phyloP scores from a whole-genome alignment of 2,888 invertebrate species.

The Oxycera nigricornis region DNA sequence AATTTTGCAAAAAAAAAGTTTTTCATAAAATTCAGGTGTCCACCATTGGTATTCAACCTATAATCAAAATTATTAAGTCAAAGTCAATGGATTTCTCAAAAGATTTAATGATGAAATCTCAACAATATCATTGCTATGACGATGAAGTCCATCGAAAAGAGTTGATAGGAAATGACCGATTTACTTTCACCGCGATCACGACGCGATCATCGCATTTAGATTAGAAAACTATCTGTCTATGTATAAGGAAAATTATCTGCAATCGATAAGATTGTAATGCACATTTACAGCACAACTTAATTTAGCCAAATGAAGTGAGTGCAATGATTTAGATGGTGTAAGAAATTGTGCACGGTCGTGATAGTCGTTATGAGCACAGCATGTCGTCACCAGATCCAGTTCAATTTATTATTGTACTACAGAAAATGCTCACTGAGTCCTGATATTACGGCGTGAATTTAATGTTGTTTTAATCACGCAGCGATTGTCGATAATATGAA shows the following conservation, averaged over 20 bases:
- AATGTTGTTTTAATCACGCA: too few species aligned
- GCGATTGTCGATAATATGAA: too few species aligned
- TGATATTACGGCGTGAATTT: too few species aligned
- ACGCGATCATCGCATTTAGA: conserved; percentile 25
- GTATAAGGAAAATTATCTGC: conserved; percentile 8
- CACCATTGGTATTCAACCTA: background rate
- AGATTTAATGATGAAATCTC: background rate
- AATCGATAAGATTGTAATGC: background rate
- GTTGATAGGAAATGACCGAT: background rate
- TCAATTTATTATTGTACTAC: too few species aligned
- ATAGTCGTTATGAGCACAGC: background rate
- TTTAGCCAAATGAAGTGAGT: background rate
- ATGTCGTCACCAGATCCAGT: background rate
- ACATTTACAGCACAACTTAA: background rate
- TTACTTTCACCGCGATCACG: conserved; percentile 18
- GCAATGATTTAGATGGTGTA: conserved; percentile 11
- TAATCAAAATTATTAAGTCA: too few species aligned
- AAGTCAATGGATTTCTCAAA: too few species aligned
- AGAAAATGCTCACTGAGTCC: too few species aligned
- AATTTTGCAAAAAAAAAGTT: too few species aligned
- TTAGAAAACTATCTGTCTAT: conserved; percentile 20
- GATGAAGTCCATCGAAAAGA: background rate
- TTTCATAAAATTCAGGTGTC: background rate
- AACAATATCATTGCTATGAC: conserved; percentile 13
- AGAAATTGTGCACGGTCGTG: conserved; percentile 5